Evolutionary conservation across 2,797 vertebrate genomes (phyloP).

Genomic region (Gymnocypris eckloni): DNA sequence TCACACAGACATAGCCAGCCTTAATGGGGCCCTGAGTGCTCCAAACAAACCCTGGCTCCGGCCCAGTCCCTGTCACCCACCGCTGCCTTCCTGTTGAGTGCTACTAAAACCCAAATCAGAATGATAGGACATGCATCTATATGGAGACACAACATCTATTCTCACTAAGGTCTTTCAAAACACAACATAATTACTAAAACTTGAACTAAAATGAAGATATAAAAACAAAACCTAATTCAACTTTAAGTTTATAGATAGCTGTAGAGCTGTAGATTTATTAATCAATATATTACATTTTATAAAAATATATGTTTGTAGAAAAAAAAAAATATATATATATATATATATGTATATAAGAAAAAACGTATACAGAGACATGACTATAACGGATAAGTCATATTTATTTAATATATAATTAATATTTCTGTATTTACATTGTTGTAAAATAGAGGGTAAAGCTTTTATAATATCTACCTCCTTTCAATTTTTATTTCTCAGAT

Average conservation of each 20-base stretch:
- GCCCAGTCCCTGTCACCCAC: background rate
- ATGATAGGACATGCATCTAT: background rate
- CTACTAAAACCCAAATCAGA: slow-evolving; percentile 5
- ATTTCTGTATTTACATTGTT: background rate
- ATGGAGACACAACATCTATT: background rate
- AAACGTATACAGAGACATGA: too few species aligned
- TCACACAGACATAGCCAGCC: slow-evolving; percentile 11
- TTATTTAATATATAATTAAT: too few species aligned
- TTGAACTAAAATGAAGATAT: too few species aligned
- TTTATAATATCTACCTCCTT: background rate
- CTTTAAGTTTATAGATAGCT: too few species aligned
- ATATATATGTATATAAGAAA: too few species aligned
- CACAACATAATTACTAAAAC: too few species aligned
- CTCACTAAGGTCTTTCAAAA: background rate
- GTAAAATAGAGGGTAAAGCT: background rate
- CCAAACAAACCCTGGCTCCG: slow-evolving; percentile 33
- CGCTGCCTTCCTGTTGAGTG: slow-evolving; percentile 1
- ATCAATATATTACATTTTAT: too few species aligned
- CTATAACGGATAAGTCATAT: too few species aligned
- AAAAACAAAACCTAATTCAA: too few species aligned
- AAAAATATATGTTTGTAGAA: too few species aligned
- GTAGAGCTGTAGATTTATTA: too few species aligned
- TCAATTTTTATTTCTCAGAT: background rate
- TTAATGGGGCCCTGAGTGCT: slow-evolving; percentile 38
- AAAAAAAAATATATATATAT: too few species aligned